Percentiles rank a stretch among this genome's conserved stretches.
Evolutionary conservation across 2,888 invertebrate species (phyloP).

Genomic region (Torymus aiolomorphi): DNA sequence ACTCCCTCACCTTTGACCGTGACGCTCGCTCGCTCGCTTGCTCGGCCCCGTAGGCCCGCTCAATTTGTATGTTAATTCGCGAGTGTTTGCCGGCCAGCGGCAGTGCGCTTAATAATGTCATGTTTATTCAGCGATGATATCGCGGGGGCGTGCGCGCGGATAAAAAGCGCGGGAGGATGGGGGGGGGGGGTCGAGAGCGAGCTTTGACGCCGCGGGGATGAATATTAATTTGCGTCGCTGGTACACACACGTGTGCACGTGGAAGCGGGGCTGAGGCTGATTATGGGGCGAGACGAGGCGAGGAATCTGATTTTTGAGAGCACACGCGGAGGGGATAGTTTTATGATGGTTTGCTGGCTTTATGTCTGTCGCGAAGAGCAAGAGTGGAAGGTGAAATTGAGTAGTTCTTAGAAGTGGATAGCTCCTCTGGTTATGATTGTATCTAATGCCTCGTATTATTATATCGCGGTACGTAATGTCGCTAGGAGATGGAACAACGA

Average conservation of each 20-base stretch:
- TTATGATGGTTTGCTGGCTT: too few species aligned
- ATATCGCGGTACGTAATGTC: too few species aligned
- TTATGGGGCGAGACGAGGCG: too few species aligned
- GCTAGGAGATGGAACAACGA: too few species aligned
- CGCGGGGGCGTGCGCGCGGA: slow-evolving; percentile 66
- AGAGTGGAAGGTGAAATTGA: too few species aligned
- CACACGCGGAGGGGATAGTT: too few species aligned
- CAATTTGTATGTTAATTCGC: slow-evolving; percentile 76
- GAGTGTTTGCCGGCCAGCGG: slow-evolving; percentile 73
- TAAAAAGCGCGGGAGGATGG: background rate
- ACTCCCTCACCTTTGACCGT: background rate
- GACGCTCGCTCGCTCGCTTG: background rate
- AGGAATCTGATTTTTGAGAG: too few species aligned
- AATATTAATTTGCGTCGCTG: slow-evolving; percentile 42
- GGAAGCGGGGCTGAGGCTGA: too few species aligned
- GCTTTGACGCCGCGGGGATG: slow-evolving; percentile 44
- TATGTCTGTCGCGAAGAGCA: too few species aligned
- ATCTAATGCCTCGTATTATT: too few species aligned
- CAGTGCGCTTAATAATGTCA: slow-evolving; percentile 75
- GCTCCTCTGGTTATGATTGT: too few species aligned
- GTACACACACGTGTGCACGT: background rate
- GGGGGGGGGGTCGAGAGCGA: slow-evolving; percentile 27
- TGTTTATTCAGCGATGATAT: slow-evolving; percentile 76
- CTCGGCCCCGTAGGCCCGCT: slow-evolving; percentile 64
- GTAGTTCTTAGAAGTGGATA: too few species aligned